Base-by-base conservation (phyloP, 2,888 invertebrate species). In the Smittia aterrima region DNA sequence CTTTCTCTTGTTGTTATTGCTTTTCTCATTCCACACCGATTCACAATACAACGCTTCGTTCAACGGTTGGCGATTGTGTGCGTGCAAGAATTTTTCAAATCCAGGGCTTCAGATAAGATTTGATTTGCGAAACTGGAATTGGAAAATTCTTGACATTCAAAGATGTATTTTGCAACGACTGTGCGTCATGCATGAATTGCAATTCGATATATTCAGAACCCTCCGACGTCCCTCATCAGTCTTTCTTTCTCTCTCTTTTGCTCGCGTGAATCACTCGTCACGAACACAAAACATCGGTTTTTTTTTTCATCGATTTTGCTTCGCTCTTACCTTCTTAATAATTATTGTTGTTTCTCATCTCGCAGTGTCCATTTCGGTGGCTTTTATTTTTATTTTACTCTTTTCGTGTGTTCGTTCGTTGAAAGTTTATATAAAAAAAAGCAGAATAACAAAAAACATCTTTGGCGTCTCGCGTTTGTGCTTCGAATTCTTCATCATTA, bases 181-280 rank as follows among this genome's bases (percentile, higher is more conserved):
- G n/a, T n/a, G n/a, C n/a, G n/a, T n/a, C n/a, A n/a, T n/a, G n/a
- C n/a, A n/a, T n/a, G n/a, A n/a, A n/a, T n/a, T n/a, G n/a, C n/a
- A n/a, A n/a, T n/a, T n/a, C n/a, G n/a, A n/a, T n/a, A n/a, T n/a
- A 32, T 9, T 32, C 32, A 32, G 32, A 32, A 32, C 32, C 32
- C 22, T 58, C 22, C 32, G 32, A 18, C 24, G 24, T 9, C 64
- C 32, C 64, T 64, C 24, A 9, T 24, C 25, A 32, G 47, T 47
- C 7, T 58, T 22, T 22, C 58, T 9, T 22, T 4, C 20, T n/a
- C 22, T 66, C 20, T 66, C n/a, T 66, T 40, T 66, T 32, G 16
- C 72, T 40, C 32, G 32, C 58, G 72, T 72, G 72, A 72, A 72
- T 72, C 72, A 71, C 47, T 47, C 58, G 58, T 58, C 58, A 58